Evolutionary conservation across 53 echinoderm and acorn worm genomes (phyloP).

Genomic region (Hippasteria phrygiana): DNA sequence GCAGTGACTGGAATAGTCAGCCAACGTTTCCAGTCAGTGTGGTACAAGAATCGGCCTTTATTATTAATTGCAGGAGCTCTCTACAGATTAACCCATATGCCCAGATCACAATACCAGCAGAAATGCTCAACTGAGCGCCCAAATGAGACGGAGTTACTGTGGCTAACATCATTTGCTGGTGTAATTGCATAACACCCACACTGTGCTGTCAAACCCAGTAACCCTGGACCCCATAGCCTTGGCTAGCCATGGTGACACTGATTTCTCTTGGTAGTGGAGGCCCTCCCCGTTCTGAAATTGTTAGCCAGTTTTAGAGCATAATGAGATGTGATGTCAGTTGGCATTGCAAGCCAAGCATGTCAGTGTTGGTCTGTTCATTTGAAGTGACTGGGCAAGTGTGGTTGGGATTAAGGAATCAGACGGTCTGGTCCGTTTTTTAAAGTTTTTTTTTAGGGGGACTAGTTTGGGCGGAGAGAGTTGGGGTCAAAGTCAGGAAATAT

Average conservation of each 20-base stretch:
- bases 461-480: background rate
- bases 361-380: background rate
- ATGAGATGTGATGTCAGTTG: background rate
- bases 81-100: background rate
- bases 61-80: background rate
- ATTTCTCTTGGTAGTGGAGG: background rate
- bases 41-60: background rate
- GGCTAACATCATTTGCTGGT: background rate
- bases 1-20: background rate
- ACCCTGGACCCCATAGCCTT: background rate
- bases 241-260: background rate
- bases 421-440: conserved; percentile 18
- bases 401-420: conserved; percentile 39
- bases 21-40: background rate
- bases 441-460: background rate
- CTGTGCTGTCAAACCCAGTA: conserved; percentile 12
- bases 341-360: background rate
- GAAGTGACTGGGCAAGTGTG: conserved; percentile 1
- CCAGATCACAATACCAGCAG: conserved; percentile 2
- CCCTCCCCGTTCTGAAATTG: background rate
- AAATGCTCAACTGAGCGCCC: background rate
- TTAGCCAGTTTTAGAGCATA: background rate
- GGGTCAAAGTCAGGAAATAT: no score
- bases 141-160: background rate
- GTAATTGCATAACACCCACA: conserved; percentile 24